Percentiles rank a stretch among this genome's conserved stretches.
Conservation (phyloP, 2,888 invertebrate genomes). For the Mamestra brassicae region DNA sequence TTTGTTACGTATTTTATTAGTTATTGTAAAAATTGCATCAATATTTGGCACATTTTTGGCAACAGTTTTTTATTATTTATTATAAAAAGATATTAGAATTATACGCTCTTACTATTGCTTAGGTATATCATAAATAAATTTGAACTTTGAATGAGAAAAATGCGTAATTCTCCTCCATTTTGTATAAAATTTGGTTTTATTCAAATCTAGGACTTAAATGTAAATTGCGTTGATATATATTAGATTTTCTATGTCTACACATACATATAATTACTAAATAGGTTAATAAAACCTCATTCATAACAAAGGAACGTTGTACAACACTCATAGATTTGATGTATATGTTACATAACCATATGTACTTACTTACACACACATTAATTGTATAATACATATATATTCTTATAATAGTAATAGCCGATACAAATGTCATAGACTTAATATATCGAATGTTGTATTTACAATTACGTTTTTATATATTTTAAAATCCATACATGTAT, state of each 20-base stretch:
- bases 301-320: conserved; percentile 87
- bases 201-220: conserved; percentile 75
- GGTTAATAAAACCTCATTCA: conserved; percentile 85
- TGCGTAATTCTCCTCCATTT: conserved; percentile 79
- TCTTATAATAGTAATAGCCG: conserved; percentile 70
- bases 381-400: conserved; percentile 78
- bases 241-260: conserved; percentile 80
- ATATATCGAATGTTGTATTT: conserved; percentile 82
- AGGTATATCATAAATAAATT: background rate
- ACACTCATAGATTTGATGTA: conserved; percentile 75
- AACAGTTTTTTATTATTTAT: background rate
- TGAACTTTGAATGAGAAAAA: conserved; percentile 66
- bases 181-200: conserved; percentile 80
- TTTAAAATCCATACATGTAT: conserved; percentile 78
- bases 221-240: conserved; percentile 72
- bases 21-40: background rate
- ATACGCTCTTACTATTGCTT: background rate
- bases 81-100: background rate
- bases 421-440: conserved; percentile 83
- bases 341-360: conserved; percentile 72
- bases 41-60: conserved; percentile 48
- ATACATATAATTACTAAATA: conserved; percentile 74
- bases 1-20: background rate
- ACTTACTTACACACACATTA: conserved; percentile 76
- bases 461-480: conserved; percentile 77